Base-by-base conservation (phyloP, 2,113 vertebrate genomes). In the Gopherus flavomarginatus region DNA sequence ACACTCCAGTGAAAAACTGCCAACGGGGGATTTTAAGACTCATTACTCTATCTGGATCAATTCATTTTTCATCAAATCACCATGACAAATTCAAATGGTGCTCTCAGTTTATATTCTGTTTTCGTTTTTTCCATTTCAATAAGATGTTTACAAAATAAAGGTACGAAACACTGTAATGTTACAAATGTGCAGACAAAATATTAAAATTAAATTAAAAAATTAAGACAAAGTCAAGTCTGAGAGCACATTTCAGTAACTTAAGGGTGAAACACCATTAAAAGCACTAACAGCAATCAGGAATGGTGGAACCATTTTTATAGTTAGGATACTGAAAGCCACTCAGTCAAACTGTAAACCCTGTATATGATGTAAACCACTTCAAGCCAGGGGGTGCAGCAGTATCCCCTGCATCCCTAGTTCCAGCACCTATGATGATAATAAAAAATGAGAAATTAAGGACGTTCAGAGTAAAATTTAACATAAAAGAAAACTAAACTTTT, bases 121-220 rank as follows among this genome's bases (percentile, higher is more conserved):
- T 65, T 65, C 13, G 8, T 35, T 31, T 65, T 12, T 90, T 82
- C 22, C 85, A 52, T 85, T 95, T 85, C 72, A 56, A 83, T 6
- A 38, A 88, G 79, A 92, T 90, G 79, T 92, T 96, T 96, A 88
- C 81, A 96, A n/a, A 94, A 96, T 92, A 95, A 95, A 95, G 82
- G 24, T 81, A 72, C 27, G 14, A 7, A 72, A 8, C 85, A 49
- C n/a, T 2, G 2, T 13, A 82, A 84, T 38, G 24, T 3, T 38
- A 54, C 31, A 3, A 1, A 1, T 81, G 86, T 86, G 72, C 44
- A 93, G 92, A 92, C 42, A 57, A 57, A 57, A 57, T 11, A 57
- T 27, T 57, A 57, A 57, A 57, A 56, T 56, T 26, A 56, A 56
- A 56, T 56, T 56, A 84, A 90, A 80, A 86, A 86, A 5, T 77